These are phyloP conservation scores for Pseudopipra pipra DNA, from an alignment of 2,113 vertebrate genomes.

Conservation along the genomic window DNA sequence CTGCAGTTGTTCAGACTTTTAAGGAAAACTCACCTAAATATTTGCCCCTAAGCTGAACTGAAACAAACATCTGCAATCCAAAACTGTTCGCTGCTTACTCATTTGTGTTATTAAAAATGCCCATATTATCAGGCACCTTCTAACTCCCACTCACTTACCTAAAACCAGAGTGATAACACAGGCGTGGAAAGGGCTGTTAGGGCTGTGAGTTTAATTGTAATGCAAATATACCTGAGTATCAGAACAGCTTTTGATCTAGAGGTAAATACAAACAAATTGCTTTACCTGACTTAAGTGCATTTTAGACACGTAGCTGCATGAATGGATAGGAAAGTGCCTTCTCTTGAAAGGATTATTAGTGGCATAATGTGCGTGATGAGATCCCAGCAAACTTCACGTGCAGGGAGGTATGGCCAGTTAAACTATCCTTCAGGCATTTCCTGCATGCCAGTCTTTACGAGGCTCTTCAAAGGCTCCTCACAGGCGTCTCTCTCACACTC, in stretches of 20 bases:
- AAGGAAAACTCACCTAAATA: not conserved
- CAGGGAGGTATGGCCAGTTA: not conserved
- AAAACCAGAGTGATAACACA: not conserved
- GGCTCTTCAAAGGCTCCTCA: not conserved
- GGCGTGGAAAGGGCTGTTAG: not conserved
- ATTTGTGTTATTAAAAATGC: not conserved
- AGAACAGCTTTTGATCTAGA: conserved; percentile 47
- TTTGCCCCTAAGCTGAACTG: conserved; percentile 1
- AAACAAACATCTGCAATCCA: conserved; percentile 11
- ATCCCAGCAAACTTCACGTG: not conserved
- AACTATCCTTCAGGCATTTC: not conserved
- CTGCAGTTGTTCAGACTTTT: not conserved
- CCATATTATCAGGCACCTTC: conserved; percentile 11
- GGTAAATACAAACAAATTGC: conserved; percentile 8
- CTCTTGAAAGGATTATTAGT: not conserved
- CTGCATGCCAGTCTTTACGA: not conserved
- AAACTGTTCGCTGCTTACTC: not conserved
- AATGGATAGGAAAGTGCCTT: not conserved
- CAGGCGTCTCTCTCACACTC: not conserved
- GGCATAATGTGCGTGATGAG: not conserved
- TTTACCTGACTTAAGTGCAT: not conserved
- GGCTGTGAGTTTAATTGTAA: conserved; percentile 15
- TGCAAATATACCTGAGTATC: conserved; percentile 26
- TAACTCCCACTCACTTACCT: conserved; percentile 27
- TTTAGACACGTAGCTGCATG: conserved; percentile 10